Percentiles rank a stretch among this genome's conserved stretches.
Evolutionary conservation across 2,888 invertebrate species (phyloP).

Genomic region (Palloptera scutellata): DNA sequence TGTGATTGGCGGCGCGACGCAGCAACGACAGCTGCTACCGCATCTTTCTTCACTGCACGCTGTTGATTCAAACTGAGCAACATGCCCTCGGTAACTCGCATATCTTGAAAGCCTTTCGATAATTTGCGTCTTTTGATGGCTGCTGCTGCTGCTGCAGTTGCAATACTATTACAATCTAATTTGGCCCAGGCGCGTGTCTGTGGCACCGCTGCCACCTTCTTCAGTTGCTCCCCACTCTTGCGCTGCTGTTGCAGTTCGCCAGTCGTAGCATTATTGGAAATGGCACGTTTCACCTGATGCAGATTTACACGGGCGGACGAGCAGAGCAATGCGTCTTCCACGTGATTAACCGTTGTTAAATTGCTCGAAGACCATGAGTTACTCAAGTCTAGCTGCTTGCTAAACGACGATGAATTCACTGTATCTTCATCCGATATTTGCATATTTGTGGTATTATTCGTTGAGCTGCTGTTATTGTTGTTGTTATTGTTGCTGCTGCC

Average conservation of each 20-base stretch:
- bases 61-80: constrained; percentile 52
- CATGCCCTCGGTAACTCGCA: constrained; percentile 65
- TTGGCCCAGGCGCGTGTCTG: constrained; percentile 48
- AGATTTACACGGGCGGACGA: constrained; percentile 52
- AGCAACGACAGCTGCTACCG: constrained; percentile 43
- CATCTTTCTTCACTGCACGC: constrained; percentile 47
- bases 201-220: constrained; percentile 38
- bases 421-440: constrained; percentile 54
- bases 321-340: constrained; percentile 58
- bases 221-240: constrained; percentile 67
- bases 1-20: constrained; percentile 50
- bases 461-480: constrained; percentile 13
- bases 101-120: constrained; percentile 60
- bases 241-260: constrained; percentile 69
- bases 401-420: constrained; percentile 49
- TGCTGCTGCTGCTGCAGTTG: constrained; percentile 38
- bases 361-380: constrained; percentile 49
- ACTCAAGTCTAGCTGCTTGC: constrained; percentile 51
- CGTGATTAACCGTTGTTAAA: constrained; percentile 41
- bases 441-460: constrained; percentile 35
- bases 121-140: constrained; percentile 76
- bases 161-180: constrained; percentile 39
- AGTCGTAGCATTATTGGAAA: constrained; percentile 40
- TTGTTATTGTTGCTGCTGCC: constrained; percentile 40
- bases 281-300: constrained; percentile 45